Conservation (phyloP, 2,113 vertebrate species). For the Ivindomyrus marchei region DNA sequence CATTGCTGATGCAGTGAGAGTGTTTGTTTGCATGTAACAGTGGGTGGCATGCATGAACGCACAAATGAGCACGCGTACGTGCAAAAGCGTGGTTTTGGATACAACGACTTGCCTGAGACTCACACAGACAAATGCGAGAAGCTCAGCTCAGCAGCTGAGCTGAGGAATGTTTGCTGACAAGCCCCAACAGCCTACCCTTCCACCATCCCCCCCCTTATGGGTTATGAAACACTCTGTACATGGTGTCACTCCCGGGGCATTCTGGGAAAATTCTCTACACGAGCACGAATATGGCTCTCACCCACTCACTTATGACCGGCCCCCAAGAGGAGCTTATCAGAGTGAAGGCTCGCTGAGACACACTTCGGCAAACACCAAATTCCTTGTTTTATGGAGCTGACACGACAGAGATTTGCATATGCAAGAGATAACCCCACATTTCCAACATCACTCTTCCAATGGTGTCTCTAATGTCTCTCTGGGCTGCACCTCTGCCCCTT, state of each 20-base stretch:
- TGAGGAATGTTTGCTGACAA: constrained; percentile 36
- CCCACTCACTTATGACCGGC: neutral
- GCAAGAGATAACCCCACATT: neutral
- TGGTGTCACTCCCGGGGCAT: constrained; percentile 12
- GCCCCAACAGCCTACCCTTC: constrained; percentile 25
- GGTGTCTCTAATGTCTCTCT: neutral
- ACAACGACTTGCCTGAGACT: neutral
- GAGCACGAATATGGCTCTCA: neutral
- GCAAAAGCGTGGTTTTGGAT: neutral
- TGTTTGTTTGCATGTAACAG: neutral
- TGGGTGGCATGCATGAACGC: neutral
- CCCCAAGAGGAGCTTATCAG: neutral
- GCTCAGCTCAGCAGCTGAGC: constrained; percentile 32
- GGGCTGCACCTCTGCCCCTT: neutral
- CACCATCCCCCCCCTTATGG: neutral
- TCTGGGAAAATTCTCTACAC: neutral
- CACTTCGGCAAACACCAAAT: neutral
- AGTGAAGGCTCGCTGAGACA: neutral
- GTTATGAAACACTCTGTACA: constrained; percentile 5
- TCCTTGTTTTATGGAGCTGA: neutral
- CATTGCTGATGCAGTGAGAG: neutral
- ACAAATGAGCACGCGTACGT: neutral
- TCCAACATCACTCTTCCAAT: neutral
- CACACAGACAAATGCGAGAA: neutral
- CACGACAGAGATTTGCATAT: neutral